Base-by-base conservation (phyloP, 1,140 invertebrate species). In the Tetraneura akinire region DNA sequence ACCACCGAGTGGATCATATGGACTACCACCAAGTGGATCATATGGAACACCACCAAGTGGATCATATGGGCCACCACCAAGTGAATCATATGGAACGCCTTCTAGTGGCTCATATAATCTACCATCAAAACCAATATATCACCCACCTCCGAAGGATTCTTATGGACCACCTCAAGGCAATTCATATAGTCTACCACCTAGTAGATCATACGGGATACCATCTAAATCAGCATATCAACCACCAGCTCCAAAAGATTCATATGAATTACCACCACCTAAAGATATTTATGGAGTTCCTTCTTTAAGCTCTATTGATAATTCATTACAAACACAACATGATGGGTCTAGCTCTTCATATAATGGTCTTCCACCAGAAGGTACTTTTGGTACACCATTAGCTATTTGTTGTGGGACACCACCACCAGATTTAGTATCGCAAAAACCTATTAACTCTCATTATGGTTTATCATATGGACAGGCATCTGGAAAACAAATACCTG, bases 401-500 rank as follows among this genome's bases (percentile, higher is more conserved):
- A 82, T 53, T n/a, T 84, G 82, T 73, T 82, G 83, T 18, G 82
- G 82, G 16, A 83, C 80, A 18, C 81, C 81, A 14, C 83, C 80
- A 57, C 76, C 83, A 29, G 80, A 80, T 23, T 74, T 80, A 49
- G 14, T n/a, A 14, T 53, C 23, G 32, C 47, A 82, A 47, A 55
- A 51, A 73, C 42, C 51, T 18, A 29, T 71, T 14, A 18, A 76
- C 23, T 5, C 49, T 42, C 37, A 55, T 9, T 81, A 80, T 29
- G 81, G 82, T 5, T 78, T 83, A 57, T 47, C 80, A 0, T 82
- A 82, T 51, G 83, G 83, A 23, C 82, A 82, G 23, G 81, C 83
- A 70, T 84, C 83, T 53, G 83, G 83, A 60, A 82, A 80, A 80
- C 82, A 82, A 82, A 82, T 83, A 37, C 82, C 83, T 82, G 82